A percentile compares a stretch with the other conserved stretches of the same genome.
These are phyloP conservation scores for Chlorodrepanis virens DNA, from an alignment of 2,113 vertebrate species.

Conservation along the genomic window DNA sequence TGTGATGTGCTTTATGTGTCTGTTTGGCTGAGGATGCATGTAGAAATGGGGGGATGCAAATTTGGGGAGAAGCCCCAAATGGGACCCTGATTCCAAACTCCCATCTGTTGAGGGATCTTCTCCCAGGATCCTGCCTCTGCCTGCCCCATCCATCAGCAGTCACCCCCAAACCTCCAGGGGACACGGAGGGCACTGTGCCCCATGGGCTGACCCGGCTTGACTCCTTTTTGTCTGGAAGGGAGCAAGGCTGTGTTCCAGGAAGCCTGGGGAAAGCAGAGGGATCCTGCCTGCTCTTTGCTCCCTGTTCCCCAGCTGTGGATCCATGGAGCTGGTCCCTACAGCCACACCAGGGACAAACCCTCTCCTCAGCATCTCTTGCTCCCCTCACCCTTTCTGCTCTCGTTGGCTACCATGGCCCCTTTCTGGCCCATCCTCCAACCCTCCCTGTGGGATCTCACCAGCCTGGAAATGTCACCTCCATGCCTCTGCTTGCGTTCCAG, in stretches of 20 bases:
- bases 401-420: accelerated
- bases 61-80: background rate
- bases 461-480: background rate
- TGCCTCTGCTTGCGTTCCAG: slow-evolving; percentile 23
- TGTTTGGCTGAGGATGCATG: background rate
- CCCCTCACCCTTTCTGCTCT: background rate
- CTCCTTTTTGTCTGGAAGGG: background rate
- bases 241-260: background rate
- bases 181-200: background rate
- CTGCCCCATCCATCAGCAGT: background rate
- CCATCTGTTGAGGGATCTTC: background rate
- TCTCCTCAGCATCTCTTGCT: background rate
- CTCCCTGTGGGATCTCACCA: background rate
- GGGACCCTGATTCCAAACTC: background rate
- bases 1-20: background rate
- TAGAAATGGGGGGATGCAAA: background rate
- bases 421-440: background rate
- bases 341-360: background rate
- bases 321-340: background rate
- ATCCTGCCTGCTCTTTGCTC: background rate
- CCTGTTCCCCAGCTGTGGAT: background rate
- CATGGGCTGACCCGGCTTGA: background rate
- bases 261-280: background rate
- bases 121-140: background rate
- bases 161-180: background rate